Base-by-base conservation (phyloP, 2,888 invertebrate species). In the Ophioninae sp. region DNA sequence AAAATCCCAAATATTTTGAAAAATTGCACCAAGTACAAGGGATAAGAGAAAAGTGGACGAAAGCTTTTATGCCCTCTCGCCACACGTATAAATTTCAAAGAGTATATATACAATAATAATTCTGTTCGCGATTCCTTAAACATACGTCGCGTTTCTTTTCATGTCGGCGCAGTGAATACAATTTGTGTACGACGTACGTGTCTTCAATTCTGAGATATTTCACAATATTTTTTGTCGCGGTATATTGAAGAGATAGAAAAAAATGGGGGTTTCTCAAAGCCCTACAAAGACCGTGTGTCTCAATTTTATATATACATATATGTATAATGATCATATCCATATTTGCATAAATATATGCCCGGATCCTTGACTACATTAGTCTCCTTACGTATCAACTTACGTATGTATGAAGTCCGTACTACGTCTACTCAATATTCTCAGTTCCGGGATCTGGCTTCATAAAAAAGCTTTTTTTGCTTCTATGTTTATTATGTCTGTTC, bases 91-190 rank as follows among this genome's bases (percentile, higher is more conserved):
- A 44, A 73, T 37, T 41, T 20, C 30, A 44, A 13, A 41, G 44
- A 44, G 68, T 22, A 2, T 76, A 67, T n/a, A 58, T 30, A 23
- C 51, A 51, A 51, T 39, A 37, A 39, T 75, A 23, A 75, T 56
- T 20, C 37, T 65, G 7, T 51, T 63, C 63, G 39, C 39, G 65
- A n/a, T 61, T 73, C 6, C 61, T 61, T 22, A n/a, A 73, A 44
- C 23, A 61, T 20, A 23, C 17, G 10, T n/a, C 69, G 56, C 37
- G 0, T 71, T 72, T 72, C 7, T 56, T 56, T 72, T 20, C 13
- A 72, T 8, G 39, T 39, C 37, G 13, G 20, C 6, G 6, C 6
- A 23, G n/a, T 56, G 56, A 56, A 56, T 30, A 56, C 69, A 56
- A 30, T 69, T 58, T 30, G 9, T 56, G 58, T 58, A 71, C n/a